A percentile compares a stretch with the other conserved stretches of the same genome.
Conservation (phyloP, 2,888 invertebrate genomes). For the Drosophila villosipedis region DNA sequence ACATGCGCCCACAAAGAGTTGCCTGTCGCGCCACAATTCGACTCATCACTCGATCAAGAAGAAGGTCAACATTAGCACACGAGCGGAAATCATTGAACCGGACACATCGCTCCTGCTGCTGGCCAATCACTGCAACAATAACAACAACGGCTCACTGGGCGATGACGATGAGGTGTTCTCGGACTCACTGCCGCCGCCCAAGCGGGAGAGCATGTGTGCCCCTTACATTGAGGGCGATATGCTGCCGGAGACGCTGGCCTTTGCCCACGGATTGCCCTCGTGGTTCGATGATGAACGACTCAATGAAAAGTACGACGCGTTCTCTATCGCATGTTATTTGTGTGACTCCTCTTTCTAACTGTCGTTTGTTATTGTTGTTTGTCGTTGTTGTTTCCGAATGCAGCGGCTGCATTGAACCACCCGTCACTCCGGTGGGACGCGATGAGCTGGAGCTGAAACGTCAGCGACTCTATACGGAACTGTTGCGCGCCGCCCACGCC, state of each 20-base stretch:
- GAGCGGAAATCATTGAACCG: conserved; percentile 84
- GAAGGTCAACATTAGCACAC: conserved; percentile 84
- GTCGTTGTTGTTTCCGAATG: conserved; percentile 13
- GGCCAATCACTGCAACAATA: conserved; percentile 62
- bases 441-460: conserved; percentile 91
- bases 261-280: conserved; percentile 84
- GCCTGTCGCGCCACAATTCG: conserved; percentile 84
- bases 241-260: conserved; percentile 70
- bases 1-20: conserved; percentile 80
- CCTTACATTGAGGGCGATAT: conserved; percentile 85
- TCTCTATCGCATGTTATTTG: conserved; percentile 36
- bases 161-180: conserved; percentile 89
- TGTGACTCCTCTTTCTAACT: conserved; percentile 17
- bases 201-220: conserved; percentile 86
- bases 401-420: conserved; percentile 86
- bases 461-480: conserved; percentile 92
- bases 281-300: conserved; percentile 86
- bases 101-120: conserved; percentile 60
- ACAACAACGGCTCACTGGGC: conserved; percentile 62
- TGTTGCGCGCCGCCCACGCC: conserved; percentile 90
- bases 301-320: conserved; percentile 80
- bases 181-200: conserved; percentile 85
- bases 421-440: conserved; percentile 91
- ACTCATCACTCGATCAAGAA: conserved; percentile 84
- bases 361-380: conserved; percentile 26